A percentile compares a stretch with the other conserved stretches of the same genome.
phyloP scores from a whole-genome alignment of 2,797 vertebrate species.

The Sebastes hubbsi region DNA sequence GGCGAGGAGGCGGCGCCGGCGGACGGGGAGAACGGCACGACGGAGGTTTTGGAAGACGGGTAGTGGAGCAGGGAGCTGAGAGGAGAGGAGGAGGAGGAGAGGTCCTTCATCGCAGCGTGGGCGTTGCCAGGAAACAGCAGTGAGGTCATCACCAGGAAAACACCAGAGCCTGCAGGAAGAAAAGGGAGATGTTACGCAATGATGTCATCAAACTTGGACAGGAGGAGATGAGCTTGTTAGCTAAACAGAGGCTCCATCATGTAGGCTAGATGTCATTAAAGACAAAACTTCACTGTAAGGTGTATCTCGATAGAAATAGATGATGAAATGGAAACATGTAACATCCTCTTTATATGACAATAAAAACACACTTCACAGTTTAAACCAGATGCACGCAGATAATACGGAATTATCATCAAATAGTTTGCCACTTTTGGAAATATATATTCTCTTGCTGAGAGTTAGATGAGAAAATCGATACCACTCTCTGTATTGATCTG shows the following conservation, averaged over 20 bases:
- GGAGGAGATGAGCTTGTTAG: slow-evolving; percentile 8
- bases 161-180: slow-evolving; percentile 48
- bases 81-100: slow-evolving; percentile 73
- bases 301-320: background rate
- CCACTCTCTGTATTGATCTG: too few relatives aligned
- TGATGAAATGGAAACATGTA: background rate
- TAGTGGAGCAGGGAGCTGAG: slow-evolving; percentile 80
- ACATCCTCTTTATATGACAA: background rate
- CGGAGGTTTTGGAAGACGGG: slow-evolving; percentile 74
- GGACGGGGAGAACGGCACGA: slow-evolving; percentile 74
- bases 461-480: too few relatives aligned
- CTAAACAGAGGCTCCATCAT: background rate
- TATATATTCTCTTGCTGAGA: too few relatives aligned
- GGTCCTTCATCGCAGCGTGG: slow-evolving; percentile 81
- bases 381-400: background rate
- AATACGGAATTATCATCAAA: too few relatives aligned
- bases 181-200: background rate
- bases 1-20: slow-evolving; percentile 39
- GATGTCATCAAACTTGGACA: background rate
- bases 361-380: background rate
- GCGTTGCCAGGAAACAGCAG: slow-evolving; percentile 73
- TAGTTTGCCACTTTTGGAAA: too few relatives aligned
- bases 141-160: slow-evolving; percentile 79
- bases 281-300: background rate
- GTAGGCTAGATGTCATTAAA: background rate